Evolutionary conservation across 2,888 invertebrate species (phyloP).

Genomic region (Pegoplata infirma): DNA sequence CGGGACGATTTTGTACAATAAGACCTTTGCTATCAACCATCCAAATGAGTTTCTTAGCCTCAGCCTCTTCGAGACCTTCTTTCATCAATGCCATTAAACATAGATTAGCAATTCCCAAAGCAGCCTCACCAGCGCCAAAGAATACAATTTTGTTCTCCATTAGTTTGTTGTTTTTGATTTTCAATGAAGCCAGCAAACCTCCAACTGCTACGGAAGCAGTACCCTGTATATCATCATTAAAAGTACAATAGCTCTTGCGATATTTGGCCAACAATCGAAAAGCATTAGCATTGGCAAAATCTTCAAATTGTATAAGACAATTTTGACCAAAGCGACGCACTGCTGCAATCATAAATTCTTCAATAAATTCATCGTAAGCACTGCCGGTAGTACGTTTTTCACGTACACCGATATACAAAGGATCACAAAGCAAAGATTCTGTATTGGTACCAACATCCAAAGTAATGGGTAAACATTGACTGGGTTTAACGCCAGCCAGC

Average conservation of each 20-base stretch:
- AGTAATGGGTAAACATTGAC: constrained; percentile 95
- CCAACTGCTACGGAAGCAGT: constrained; percentile 97
- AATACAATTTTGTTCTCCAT: constrained; percentile 93
- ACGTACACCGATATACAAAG: constrained; percentile 94
- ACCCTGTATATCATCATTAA: constrained; percentile 99
- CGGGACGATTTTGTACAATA: constrained; percentile 91
- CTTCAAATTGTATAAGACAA: constrained; percentile 95
- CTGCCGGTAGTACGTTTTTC: constrained; percentile 90
- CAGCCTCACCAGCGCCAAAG: constrained; percentile 98
- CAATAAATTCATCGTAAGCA: constrained; percentile 94
- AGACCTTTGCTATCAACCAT: constrained; percentile 98
- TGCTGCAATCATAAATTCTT: constrained; percentile 97
- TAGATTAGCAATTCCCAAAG: constrained; percentile 94
- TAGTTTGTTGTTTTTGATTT: constrained; percentile 89
- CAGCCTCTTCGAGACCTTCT: constrained; percentile 87
- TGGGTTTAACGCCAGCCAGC: constrained; percentile 96
- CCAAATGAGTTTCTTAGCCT: constrained; percentile 91
- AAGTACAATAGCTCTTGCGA: constrained; percentile 92
- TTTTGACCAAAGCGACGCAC: constrained; percentile 91
- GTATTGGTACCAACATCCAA: constrained; percentile 96
- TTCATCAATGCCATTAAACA: constrained; percentile 95
- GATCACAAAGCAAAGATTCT: constrained; percentile 91
- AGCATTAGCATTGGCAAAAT: constrained; percentile 98
- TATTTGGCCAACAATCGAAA: constrained; percentile 95
- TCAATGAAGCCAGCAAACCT: constrained; percentile 91